A percentile compares a stretch with the other conserved stretches of the same genome.
Evolutionary conservation across 2,113 vertebrate species (phyloP).

Genomic region (Symphodus melops): DNA sequence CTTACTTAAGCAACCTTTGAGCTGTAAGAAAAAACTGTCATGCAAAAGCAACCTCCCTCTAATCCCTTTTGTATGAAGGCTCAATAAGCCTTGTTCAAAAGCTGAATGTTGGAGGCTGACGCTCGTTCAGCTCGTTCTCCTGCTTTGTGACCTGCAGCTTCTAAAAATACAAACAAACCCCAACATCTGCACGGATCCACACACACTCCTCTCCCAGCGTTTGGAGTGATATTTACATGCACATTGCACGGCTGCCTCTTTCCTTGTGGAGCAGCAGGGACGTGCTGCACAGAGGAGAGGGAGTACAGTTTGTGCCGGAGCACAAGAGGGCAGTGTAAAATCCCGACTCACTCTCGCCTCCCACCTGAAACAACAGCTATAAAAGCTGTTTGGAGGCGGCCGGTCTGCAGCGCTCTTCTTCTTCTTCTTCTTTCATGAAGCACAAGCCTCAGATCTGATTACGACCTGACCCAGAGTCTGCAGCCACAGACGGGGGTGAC

Average conservation of each 20-base stretch:
- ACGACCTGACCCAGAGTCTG: constrained; percentile 88
- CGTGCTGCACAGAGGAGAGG: constrained; percentile 22
- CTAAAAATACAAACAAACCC: constrained; percentile 5
- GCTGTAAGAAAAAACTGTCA: constrained; percentile 27
- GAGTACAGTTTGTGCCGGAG: constrained; percentile 74
- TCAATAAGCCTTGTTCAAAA: constrained; percentile 51
- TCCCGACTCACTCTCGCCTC: constrained; percentile 76
- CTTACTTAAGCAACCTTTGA: not conserved
- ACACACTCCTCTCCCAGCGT: constrained; percentile 34
- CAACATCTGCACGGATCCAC: constrained; percentile 20
- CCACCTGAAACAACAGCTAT: constrained; percentile 86
- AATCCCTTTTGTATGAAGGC: constrained; percentile 58
- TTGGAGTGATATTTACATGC: constrained; percentile 48
- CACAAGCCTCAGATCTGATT: constrained; percentile 83
- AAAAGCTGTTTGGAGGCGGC: constrained; percentile 81
- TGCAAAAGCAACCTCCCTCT: constrained; percentile 38
- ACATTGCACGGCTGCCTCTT: constrained; percentile 43
- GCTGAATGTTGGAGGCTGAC: constrained; percentile 36
- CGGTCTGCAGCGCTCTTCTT: constrained; percentile 66
- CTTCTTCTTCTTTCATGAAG: constrained; percentile 23
- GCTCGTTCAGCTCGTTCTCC: constrained; percentile 1
- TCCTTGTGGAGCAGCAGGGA: constrained; percentile 47
- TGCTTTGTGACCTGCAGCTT: constrained; percentile 36
- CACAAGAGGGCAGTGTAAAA: constrained; percentile 85
- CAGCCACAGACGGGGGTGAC: constrained; percentile 86